Percentiles rank a stretch among this genome's conserved stretches.
Conservation (phyloP, 1,140 invertebrate genomes). For the Ceratosolen solmsi region DNA sequence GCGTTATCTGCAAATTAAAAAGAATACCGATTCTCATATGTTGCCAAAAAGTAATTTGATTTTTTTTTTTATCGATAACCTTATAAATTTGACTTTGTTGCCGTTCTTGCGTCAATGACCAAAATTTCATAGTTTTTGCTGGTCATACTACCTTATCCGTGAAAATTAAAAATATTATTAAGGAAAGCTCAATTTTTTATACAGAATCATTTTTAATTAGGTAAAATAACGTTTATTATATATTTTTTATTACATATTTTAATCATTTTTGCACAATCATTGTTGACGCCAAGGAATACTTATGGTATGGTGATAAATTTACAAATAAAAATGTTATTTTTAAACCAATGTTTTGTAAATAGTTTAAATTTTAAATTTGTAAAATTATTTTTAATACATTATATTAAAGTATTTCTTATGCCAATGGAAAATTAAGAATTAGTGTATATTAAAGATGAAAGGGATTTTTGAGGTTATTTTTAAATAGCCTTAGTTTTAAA, state of each 20-base stretch:
- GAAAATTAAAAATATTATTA: conserved; percentile 38
- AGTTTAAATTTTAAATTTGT: not conserved
- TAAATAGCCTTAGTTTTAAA: conserved; percentile 14
- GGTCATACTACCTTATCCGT: conserved; percentile 43
- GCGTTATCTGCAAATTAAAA: no score
- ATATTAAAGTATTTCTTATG: not conserved
- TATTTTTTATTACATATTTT: conserved; percentile 20
- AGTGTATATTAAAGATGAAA: conserved; percentile 2
- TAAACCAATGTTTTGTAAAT: not conserved
- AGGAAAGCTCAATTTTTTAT: conserved; percentile 5
- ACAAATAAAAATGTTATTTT: not conserved
- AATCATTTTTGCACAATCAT: not conserved
- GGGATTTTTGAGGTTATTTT: conserved; percentile 34
- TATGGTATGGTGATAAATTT: conserved; percentile 1
- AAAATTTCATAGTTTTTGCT: conserved; percentile 18
- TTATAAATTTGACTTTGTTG: not conserved
- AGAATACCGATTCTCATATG: no score
- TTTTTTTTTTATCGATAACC: not conserved
- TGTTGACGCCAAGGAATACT: not conserved
- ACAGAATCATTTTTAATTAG: conserved; percentile 8
- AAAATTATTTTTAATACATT: not conserved
- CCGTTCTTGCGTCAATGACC: conserved; percentile 22
- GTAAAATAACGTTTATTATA: conserved; percentile 14
- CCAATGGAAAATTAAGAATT: not conserved
- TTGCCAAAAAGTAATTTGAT: not conserved